Percentiles rank a stretch among this genome's conserved stretches.
phyloP scores from a whole-genome alignment of 2,797 vertebrate genomes.

The Coregonus sp. region DNA sequence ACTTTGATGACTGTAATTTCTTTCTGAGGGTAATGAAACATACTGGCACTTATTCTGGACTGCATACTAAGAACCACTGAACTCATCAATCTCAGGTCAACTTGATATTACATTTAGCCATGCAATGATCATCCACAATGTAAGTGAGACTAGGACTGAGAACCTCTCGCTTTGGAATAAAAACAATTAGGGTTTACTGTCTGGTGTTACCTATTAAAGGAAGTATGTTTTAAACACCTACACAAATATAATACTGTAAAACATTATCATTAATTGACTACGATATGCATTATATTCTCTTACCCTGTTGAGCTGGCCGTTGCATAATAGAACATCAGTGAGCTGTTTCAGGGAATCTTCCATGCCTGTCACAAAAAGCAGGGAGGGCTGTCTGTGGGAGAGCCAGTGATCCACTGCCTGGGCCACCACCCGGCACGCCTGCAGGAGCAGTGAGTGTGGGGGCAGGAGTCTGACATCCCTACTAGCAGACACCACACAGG shows the following conservation, averaged over 20 bases:
- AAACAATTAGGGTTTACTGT: neutral
- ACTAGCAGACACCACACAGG: constrained; percentile 75
- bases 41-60: neutral
- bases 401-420: constrained; percentile 48
- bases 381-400: constrained; percentile 33
- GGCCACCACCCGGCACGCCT: constrained; percentile 52
- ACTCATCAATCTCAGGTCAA: neutral
- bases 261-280: neutral
- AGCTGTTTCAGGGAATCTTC: constrained; percentile 62
- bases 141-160: neutral
- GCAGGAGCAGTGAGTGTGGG: constrained; percentile 34
- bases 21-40: neutral
- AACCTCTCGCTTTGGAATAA: neutral
- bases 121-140: neutral
- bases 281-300: constrained; percentile 23
- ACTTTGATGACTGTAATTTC: neutral
- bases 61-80: neutral
- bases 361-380: constrained; percentile 35
- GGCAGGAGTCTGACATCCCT: constrained; percentile 55
- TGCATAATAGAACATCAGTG: constrained; percentile 56
- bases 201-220: no score
- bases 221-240: no score
- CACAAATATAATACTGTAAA: neutral
- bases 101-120: neutral
- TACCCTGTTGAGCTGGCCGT: constrained; percentile 56